Percentiles rank a stretch among this genome's conserved stretches.
Conservation (phyloP, 2,888 invertebrate genomes). For the Imbricaverruca yamaguchii region DNA sequence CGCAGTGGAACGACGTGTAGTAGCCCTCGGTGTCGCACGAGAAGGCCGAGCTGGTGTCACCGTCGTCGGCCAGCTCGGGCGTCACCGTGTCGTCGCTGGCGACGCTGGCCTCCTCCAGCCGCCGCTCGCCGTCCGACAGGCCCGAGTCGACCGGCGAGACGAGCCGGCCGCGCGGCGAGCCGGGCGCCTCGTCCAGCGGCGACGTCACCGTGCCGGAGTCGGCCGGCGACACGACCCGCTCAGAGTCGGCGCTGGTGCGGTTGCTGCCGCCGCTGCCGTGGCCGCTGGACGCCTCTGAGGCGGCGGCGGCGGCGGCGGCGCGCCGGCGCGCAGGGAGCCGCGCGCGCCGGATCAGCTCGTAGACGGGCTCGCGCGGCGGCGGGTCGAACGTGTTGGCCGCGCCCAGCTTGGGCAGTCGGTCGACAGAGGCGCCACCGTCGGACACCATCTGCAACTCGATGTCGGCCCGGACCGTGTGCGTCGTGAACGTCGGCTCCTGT, state of each 20-base stretch:
- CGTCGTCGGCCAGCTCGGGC: slow-evolving; percentile 46
- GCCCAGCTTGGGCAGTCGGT: neutral
- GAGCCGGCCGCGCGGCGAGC: slow-evolving; percentile 3
- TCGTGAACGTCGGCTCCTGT: neutral
- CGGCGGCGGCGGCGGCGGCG: neutral
- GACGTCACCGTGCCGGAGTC: slow-evolving; percentile 9
- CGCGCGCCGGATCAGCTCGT: neutral
- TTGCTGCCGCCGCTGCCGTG: slow-evolving; percentile 50
- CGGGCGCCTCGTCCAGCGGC: slow-evolving; percentile 20
- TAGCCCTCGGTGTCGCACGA: slow-evolving; percentile 61
- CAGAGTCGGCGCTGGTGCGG: slow-evolving; percentile 72
- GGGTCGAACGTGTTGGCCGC: neutral
- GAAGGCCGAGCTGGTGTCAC: slow-evolving; percentile 82
- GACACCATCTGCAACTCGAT: neutral
- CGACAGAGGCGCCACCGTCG: neutral
- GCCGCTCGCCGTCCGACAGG: slow-evolving; percentile 21
- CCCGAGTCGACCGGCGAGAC: slow-evolving; percentile 18
- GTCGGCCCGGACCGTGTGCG: neutral
- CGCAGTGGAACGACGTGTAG: slow-evolving; percentile 95
- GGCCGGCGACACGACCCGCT: slow-evolving; percentile 38
- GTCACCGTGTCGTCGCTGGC: slow-evolving; percentile 25
- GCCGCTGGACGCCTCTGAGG: neutral
- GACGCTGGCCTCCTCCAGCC: neutral
- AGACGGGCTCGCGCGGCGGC: neutral
- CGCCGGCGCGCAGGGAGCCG: neutral